Conservation (phyloP, 2,888 invertebrate genomes). For the Xanthorhoe designata region DNA sequence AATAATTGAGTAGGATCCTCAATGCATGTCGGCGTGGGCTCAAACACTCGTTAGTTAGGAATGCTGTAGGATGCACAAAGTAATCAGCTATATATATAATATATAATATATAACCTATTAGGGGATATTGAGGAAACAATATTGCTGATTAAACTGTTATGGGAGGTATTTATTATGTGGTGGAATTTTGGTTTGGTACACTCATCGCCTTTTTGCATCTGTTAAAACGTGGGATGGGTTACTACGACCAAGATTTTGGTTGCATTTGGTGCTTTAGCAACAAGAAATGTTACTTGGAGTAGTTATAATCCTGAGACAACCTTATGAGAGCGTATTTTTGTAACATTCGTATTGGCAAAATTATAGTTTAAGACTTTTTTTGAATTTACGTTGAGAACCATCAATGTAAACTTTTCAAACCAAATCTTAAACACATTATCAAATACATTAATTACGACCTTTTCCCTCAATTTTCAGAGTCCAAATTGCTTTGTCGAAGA, state of each 20-base stretch:
- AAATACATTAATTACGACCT: neutral
- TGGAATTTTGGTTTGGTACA: neutral
- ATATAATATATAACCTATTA: conserved; percentile 7
- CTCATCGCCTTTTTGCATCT: neutral
- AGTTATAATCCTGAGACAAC: neutral
- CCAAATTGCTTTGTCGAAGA: conserved; percentile 13
- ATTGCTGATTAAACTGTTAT: neutral
- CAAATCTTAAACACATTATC: neutral
- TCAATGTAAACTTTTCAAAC: too few species aligned
- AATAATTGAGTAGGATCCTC: conserved; percentile 54
- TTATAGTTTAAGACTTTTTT: too few species aligned
- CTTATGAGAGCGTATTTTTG: too few species aligned
- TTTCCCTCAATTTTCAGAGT: conserved; percentile 11
- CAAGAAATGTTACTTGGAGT: too few species aligned
- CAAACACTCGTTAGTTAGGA: conserved; percentile 43
- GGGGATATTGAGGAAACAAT: conserved; percentile 12
- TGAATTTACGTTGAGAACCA: too few species aligned
- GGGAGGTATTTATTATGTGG: neutral
- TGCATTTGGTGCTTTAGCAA: neutral
- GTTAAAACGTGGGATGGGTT: neutral
- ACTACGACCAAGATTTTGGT: neutral
- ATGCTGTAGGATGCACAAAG: conserved; percentile 40
- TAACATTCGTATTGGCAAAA: too few species aligned
- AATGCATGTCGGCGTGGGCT: conserved; percentile 47
- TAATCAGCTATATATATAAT: conserved; percentile 30